A percentile compares a stretch with the other conserved stretches of the same genome.
Conservation (phyloP, 2,888 invertebrate genomes). For the Synanthedon vespiformis region DNA sequence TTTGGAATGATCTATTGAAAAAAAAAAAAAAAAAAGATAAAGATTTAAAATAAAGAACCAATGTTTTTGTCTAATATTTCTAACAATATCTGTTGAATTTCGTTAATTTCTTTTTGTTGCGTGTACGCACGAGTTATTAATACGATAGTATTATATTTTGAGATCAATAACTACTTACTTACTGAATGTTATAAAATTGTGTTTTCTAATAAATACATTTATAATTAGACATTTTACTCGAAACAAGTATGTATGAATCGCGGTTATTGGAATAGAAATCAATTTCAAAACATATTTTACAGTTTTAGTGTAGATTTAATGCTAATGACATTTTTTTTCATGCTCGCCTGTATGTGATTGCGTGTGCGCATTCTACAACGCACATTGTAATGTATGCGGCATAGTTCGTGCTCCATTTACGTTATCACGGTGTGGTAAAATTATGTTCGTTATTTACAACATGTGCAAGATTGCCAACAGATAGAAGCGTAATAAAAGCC, state of each 20-base stretch:
- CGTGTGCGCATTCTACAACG: conserved; percentile 46
- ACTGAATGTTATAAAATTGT: no score
- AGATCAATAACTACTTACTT: no score
- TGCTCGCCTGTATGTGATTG: conserved; percentile 28
- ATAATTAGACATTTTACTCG: no score
- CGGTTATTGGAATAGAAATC: not conserved
- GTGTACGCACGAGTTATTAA: no score
- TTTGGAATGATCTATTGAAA: no score
- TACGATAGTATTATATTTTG: no score
- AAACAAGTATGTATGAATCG: not conserved
- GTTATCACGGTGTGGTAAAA: conserved; percentile 52
- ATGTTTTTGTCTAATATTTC: no score
- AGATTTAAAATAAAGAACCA: no score
- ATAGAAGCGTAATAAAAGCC: conserved; percentile 8
- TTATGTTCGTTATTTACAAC: conserved; percentile 37
- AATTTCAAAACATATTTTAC: not conserved
- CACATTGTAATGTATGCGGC: conserved; percentile 45
- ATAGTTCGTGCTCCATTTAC: conserved; percentile 61
- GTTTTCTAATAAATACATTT: no score
- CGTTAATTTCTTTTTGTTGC: no score
- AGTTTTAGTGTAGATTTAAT: not conserved
- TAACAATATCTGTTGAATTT: no score
- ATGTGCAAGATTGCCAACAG: conserved; percentile 29
- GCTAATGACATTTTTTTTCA: conserved; percentile 38
- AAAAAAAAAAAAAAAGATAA: no score